A percentile compares a stretch with the other conserved stretches of the same genome.
phyloP scores from a whole-genome alignment of 2,888 invertebrate species.

The Punctoribates punctum region DNA sequence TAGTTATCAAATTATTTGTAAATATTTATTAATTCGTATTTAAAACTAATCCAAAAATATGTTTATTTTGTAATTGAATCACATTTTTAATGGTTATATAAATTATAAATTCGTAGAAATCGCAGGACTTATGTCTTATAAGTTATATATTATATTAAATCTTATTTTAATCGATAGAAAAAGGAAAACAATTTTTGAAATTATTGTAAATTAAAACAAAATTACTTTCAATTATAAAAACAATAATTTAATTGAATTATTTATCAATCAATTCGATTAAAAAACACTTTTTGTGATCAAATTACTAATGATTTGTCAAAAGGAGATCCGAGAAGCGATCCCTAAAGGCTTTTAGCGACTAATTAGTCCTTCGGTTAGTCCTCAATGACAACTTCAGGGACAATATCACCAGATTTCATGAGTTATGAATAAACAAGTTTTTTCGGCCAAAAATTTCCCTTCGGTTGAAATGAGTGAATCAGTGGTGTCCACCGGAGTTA shows the following conservation, averaged over 20 bases:
- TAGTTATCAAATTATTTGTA: background rate
- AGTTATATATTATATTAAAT: no score
- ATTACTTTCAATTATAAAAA: background rate
- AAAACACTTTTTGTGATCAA: background rate
- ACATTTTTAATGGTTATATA: background rate
- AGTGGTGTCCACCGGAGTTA: no score
- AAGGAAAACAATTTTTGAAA: no score
- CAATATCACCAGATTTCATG: no score
- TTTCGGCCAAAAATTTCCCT: no score
- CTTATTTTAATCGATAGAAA: no score
- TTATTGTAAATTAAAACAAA: background rate
- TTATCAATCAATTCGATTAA: background rate
- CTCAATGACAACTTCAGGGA: conserved; percentile 35
- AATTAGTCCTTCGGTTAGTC: background rate
- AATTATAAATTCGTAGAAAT: background rate
- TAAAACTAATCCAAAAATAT: background rate
- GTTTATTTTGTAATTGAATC: conserved; percentile 8
- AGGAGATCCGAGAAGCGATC: no score
- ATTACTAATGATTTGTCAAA: background rate
- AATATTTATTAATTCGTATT: background rate
- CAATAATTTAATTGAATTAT: background rate
- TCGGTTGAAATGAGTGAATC: no score
- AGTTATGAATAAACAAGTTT: no score
- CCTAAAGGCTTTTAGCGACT: no score
- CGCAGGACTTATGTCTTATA: background rate